phyloP scores from a whole-genome alignment of 2,797 vertebrate genomes.

The Coreius guichenoti region DNA sequence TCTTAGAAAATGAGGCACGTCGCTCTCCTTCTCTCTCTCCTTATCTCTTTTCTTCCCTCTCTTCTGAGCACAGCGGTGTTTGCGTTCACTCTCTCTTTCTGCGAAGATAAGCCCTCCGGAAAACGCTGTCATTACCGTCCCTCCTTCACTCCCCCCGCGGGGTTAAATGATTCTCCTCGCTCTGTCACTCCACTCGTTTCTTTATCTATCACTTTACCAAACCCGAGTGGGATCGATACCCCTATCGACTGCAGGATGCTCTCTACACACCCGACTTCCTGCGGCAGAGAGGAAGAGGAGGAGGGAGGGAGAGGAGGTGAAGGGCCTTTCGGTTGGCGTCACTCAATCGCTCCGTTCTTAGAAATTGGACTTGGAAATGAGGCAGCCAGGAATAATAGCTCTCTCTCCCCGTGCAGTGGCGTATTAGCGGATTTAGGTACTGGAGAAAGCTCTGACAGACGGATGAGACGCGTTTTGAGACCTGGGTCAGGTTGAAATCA shows the following conservation, averaged over 20 bases:
- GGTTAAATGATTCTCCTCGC: slow-evolving; percentile 57
- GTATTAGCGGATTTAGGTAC: slow-evolving; percentile 8
- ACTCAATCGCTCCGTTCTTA: slow-evolving; percentile 39
- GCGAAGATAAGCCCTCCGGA: slow-evolving; percentile 40
- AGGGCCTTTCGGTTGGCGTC: slow-evolving; percentile 37
- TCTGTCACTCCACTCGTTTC: slow-evolving; percentile 54
- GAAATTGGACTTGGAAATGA: slow-evolving; percentile 55
- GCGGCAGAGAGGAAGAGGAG: slow-evolving; percentile 26
- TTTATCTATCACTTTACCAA: slow-evolving; percentile 61
- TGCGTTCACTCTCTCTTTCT: slow-evolving; percentile 44
- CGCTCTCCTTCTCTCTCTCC: slow-evolving; percentile 39
- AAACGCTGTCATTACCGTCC: slow-evolving; percentile 51
- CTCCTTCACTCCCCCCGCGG: slow-evolving; percentile 48
- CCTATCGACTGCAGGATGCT: slow-evolving; percentile 59
- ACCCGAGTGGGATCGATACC: slow-evolving; percentile 57
- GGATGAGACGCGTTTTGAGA: slow-evolving; percentile 26
- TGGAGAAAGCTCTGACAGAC: slow-evolving; percentile 2
- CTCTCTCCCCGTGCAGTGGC: slow-evolving; percentile 18
- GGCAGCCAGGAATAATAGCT: slow-evolving; percentile 46
- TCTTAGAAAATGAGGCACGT: slow-evolving; percentile 57
- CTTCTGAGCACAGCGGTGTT: slow-evolving; percentile 19
- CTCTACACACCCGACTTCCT: slow-evolving; percentile 58
- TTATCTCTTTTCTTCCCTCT: slow-evolving; percentile 41
- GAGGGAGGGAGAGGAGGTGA: slow-evolving; percentile 32
- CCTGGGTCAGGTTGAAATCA: slow-evolving; percentile 3